Conservation (phyloP, 1,140 invertebrate genomes). For the Phortica variegata region DNA sequence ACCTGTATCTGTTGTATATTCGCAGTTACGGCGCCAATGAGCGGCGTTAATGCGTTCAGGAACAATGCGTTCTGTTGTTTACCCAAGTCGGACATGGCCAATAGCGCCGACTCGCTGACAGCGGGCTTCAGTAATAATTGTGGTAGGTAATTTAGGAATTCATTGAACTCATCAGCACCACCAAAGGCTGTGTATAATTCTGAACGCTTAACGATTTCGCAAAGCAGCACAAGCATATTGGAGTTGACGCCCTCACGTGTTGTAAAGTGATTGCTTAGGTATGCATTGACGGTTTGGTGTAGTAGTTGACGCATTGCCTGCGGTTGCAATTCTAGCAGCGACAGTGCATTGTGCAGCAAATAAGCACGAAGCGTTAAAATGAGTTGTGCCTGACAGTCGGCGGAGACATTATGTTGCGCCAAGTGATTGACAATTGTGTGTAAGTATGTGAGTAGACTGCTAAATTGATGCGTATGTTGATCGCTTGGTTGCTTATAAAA, state of each 20-base stretch:
- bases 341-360: slow-evolving; percentile 52
- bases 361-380: slow-evolving; percentile 51
- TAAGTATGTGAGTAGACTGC: slow-evolving; percentile 8
- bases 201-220: slow-evolving; percentile 56
- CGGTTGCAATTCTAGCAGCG: slow-evolving; percentile 37
- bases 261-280: slow-evolving; percentile 34
- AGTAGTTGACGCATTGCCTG: slow-evolving; percentile 25
- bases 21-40: slow-evolving; percentile 8
- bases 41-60: slow-evolving; percentile 17
- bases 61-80: slow-evolving; percentile 42
- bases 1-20: slow-evolving; percentile 37
- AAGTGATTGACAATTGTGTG: slow-evolving; percentile 29
- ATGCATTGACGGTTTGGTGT: slow-evolving; percentile 23
- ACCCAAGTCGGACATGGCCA: slow-evolving; percentile 39
- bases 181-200: slow-evolving; percentile 54
- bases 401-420: slow-evolving; percentile 19
- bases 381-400: slow-evolving; percentile 28
- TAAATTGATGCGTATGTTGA: slow-evolving; percentile 8
- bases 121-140: slow-evolving; percentile 37
- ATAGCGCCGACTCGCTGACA: slow-evolving; percentile 28
- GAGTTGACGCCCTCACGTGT: slow-evolving; percentile 34
- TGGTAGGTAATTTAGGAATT: slow-evolving; percentile 37
- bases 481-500: slow-evolving; percentile 21
- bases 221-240: slow-evolving; percentile 47
- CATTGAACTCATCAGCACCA: slow-evolving; percentile 31